Evolutionary conservation across 2,888 invertebrate genomes (phyloP), one percentile per base, ranked within the genome.

Genomic region (Cremastinae sp.): DNA sequence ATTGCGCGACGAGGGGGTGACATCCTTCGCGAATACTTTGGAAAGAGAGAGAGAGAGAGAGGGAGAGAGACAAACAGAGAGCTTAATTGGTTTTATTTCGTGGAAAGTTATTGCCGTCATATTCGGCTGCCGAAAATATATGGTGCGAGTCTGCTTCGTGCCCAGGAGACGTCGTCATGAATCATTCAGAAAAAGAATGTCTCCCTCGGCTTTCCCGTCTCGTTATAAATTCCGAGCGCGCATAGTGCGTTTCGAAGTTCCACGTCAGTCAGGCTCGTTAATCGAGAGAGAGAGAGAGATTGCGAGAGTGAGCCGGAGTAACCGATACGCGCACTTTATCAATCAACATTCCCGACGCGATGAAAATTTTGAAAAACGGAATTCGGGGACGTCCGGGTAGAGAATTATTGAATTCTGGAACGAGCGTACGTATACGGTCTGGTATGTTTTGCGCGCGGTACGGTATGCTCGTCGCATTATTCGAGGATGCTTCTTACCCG

Each of bases 211-310:
- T 28, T 16, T 9, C 36, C 16, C 14, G 10, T 36, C 62, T 77
- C 59, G 61, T 77, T 74, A 74, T 74, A 65, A 77, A 77, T 77
- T 74, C 73, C 59, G 16, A 22, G 47, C 70, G 73, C 70, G 69
- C 73, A 70, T 65, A 77, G 76, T 77, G 76, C 73, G 70, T 77
- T 77, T 74, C 70, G 49, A 51, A 61, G 70, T 77, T 74, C 41
- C 61, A 65, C 76, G 76, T 77, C 76, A 77, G 41, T 77, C 74
- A 36, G 41, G 69, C 73, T 69, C 45, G n/a, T 59, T 38, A 61
- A 73, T 43, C 68, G 74, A 62, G 53, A 12, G 3, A 16, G 9
- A 41, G 16, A n/a, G 36, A 8, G 43, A 12, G 43, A 61, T 70
- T 61, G 43, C 53, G 18, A 61, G 20, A 41, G 34, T 38, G 59